Evolutionary conservation across 2,888 invertebrate genomes (phyloP), one percentile per base, ranked within the genome.

Genomic region (Polietes domitor): DNA sequence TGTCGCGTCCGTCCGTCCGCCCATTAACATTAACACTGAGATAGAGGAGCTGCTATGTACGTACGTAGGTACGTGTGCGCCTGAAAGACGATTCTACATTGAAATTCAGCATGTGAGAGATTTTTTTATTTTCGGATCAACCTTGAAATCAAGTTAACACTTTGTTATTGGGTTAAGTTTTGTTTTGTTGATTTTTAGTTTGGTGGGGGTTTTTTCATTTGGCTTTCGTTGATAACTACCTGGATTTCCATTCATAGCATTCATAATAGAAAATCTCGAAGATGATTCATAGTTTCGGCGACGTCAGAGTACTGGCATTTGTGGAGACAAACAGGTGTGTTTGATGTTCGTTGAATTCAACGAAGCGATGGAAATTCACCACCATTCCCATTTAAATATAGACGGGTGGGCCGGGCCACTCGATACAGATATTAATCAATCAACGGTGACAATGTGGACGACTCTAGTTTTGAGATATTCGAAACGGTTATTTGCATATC

Each of bases 101-200:
- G 58, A 58, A 58, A 58, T 58, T 58, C 58, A 58, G 58, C 26
- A 12, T 26, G 58, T 15, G 58, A 58, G 15, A 24, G 58, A 58
- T 26, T 21, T 12, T n/a, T 61, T 21, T 55, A 19, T 21, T 12
- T 63, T 28, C 32, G 63, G 17, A n/a, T 17, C 37, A 17, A 10
- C 63, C 63, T 63, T 63, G 63, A 63, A 63, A 63, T 26, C 37
- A 32, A 4, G 63, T 63, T 63, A 63, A 63, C 63, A 63, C n/a
- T 5, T 63, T 63, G 7, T 63, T 61, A 17, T 63, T 32, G 24
- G 63, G 47, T 12, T 41, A 41, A 9, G 32, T 4, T 32, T 15
- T 47, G n/a, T 47, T 47, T 47, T 47, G 47, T n/a, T 12, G n/a
- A n/a, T n/a, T n/a, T n/a, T n/a, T n/a, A n/a, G n/a, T n/a, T n/a